phyloP scores from a whole-genome alignment of 2,888 invertebrate genomes.

The Drosophila ezoana region DNA sequence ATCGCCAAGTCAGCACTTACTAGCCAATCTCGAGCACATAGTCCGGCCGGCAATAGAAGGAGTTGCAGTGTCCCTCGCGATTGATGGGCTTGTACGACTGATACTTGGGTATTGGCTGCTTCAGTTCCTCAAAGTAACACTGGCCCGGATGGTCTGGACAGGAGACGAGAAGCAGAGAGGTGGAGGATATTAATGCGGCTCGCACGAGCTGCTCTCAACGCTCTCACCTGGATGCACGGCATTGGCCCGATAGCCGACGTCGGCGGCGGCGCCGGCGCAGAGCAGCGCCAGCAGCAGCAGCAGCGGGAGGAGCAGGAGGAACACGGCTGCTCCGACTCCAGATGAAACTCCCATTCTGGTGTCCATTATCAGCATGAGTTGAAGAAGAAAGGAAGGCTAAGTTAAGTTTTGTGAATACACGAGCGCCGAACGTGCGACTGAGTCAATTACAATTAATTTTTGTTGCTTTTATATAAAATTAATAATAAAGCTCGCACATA shows the following conservation, averaged over 20 bases:
- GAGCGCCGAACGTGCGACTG: slow-evolving; percentile 76
- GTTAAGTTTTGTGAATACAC: slow-evolving; percentile 44
- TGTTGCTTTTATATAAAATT: slow-evolving; percentile 83
- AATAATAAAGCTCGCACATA: slow-evolving; percentile 62
- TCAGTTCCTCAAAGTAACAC: slow-evolving; percentile 79
- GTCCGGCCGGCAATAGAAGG: slow-evolving; percentile 77
- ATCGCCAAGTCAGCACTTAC: slow-evolving; percentile 64
- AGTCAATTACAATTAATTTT: slow-evolving; percentile 81
- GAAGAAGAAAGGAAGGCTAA: too few species aligned
- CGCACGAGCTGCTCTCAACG: too few species aligned
- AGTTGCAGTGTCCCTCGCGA: slow-evolving; percentile 74
- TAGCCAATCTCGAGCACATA: slow-evolving; percentile 74
- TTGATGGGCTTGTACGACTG: slow-evolving; percentile 81
- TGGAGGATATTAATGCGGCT: too few species aligned
- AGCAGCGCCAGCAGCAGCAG: slow-evolving; percentile 44
- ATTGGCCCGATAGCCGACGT: slow-evolving; percentile 79
- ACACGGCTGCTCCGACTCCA: slow-evolving; percentile 13
- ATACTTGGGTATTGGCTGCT: slow-evolving; percentile 78
- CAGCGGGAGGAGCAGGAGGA: too few species aligned
- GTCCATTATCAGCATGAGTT: slow-evolving; percentile 25
- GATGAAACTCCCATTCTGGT: slow-evolving; percentile 13
- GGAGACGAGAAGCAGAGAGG: too few species aligned
- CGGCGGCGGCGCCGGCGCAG: slow-evolving; percentile 46
- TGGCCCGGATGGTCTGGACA: slow-evolving; percentile 77
- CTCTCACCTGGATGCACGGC: slow-evolving; percentile 77